Conservation (phyloP, 2,113 vertebrate species). For the Grantiella picta region DNA sequence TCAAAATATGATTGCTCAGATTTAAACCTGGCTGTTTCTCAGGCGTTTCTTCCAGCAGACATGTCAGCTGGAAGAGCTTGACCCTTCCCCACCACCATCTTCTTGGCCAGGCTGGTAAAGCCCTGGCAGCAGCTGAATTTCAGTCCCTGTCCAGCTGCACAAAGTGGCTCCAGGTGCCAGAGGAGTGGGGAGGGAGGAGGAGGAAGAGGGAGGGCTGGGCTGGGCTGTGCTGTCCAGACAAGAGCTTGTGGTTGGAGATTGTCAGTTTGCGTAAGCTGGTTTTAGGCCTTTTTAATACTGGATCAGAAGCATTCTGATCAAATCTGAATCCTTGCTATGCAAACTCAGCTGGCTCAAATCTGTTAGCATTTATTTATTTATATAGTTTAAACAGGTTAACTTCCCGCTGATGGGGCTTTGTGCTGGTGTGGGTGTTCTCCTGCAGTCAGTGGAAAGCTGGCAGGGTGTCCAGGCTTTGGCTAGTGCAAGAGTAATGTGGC, state of each 20-base stretch:
- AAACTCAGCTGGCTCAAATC: background rate
- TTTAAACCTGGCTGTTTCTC: background rate
- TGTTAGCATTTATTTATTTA: background rate
- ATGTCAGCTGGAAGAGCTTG: fast-evolving
- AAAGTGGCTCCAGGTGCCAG: background rate
- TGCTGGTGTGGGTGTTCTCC: background rate
- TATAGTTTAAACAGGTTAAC: background rate
- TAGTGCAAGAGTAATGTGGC: background rate
- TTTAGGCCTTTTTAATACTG: background rate
- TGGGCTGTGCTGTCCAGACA: background rate
- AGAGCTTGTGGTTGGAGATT: background rate
- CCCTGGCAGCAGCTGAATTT: background rate
- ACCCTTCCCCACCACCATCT: background rate
- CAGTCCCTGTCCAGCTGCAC: background rate
- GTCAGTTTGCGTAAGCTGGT: background rate
- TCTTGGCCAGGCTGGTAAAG: fast-evolving
- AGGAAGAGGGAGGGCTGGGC: background rate
- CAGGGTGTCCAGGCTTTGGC: background rate
- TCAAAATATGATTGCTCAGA: background rate
- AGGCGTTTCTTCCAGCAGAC: background rate
- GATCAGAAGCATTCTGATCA: background rate
- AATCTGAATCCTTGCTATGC: background rate
- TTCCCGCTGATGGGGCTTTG: background rate
- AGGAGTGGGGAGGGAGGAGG: background rate
- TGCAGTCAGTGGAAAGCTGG: background rate